A percentile compares a stretch with the other conserved stretches of the same genome.
These are phyloP conservation scores for Lepus timidus DNA, from an alignment of 2,113 vertebrate genomes.

Conservation along the genomic window DNA sequence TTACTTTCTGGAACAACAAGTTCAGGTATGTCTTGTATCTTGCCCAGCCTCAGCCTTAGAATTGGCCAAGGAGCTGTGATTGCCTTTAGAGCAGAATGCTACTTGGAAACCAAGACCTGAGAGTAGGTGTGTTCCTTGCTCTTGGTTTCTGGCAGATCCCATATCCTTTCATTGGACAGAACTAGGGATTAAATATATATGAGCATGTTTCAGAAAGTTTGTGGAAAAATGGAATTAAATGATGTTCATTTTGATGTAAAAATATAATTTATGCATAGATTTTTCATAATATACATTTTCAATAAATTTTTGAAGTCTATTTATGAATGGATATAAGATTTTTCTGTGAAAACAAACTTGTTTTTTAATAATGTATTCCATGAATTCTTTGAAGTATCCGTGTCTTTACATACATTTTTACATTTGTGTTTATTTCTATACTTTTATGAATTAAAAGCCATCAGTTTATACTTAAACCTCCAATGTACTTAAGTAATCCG, in stretches of 20 bases:
- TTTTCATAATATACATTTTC: too few relatives aligned
- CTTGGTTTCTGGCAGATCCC: neutral
- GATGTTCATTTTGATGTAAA: too few relatives aligned
- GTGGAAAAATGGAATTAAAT: too few relatives aligned
- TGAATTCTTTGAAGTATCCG: too few relatives aligned
- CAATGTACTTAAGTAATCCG: neutral
- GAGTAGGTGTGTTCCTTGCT: neutral
- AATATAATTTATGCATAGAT: too few relatives aligned
- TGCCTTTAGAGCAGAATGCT: neutral
- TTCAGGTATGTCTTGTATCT: neutral
- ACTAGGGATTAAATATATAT: neutral
- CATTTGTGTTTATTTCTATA: neutral
- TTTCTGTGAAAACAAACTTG: too few relatives aligned
- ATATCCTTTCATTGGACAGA: neutral
- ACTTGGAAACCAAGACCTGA: neutral
- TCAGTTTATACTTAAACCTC: neutral
- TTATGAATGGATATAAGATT: too few relatives aligned
- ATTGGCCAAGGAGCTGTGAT: neutral
- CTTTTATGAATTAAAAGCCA: slow-evolving; percentile 21
- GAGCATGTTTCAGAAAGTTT: neutral
- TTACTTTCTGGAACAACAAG: neutral
- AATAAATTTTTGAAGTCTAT: too few relatives aligned
- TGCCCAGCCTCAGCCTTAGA: neutral
- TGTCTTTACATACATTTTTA: neutral
- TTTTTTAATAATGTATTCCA: too few relatives aligned